A percentile compares a stretch with the other conserved stretches of the same genome.
Conservation (phyloP, 1,140 invertebrate species). For the Euwallacea similis region DNA sequence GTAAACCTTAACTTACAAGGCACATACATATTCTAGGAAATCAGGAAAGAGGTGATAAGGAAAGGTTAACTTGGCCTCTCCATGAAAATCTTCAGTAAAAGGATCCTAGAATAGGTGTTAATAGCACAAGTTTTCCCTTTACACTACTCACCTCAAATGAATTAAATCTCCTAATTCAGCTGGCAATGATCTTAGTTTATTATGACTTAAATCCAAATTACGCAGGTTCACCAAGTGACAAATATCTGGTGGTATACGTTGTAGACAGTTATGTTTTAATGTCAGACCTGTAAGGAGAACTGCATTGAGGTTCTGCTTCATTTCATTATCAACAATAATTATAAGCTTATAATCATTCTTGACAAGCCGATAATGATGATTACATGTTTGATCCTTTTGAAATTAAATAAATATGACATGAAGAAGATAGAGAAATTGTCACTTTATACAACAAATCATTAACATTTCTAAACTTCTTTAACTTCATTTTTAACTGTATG, state of each 20-base stretch:
- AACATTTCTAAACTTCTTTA: too few relatives aligned
- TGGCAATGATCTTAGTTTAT: conserved; percentile 91
- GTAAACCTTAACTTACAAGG: conserved; percentile 6
- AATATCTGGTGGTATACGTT: conserved; percentile 87
- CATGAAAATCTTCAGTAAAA: conserved; percentile 13
- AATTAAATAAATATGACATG: too few relatives aligned
- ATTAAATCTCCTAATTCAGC: conserved; percentile 95
- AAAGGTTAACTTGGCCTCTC: not conserved
- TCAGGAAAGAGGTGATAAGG: conserved; percentile 1
- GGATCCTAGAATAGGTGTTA: too few relatives aligned
- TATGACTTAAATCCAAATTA: conserved; percentile 89
- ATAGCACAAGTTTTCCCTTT: too few relatives aligned
- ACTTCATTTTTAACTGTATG: too few relatives aligned
- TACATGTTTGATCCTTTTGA: too few relatives aligned
- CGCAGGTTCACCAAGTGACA: conserved; percentile 79
- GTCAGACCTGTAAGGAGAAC: conserved; percentile 39
- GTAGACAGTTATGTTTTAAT: conserved; percentile 90
- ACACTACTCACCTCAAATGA: conserved; percentile 71
- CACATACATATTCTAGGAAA: conserved; percentile 9
- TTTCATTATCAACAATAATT: not conserved
- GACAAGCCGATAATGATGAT: too few relatives aligned
- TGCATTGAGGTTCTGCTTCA: not conserved
- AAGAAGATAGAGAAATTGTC: too few relatives aligned
- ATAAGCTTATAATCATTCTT: too few relatives aligned
- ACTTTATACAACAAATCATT: too few relatives aligned